Evolutionary conservation across 2,797 vertebrate genomes (phyloP).

Genomic region (Pseudomugil gertrudae): DNA sequence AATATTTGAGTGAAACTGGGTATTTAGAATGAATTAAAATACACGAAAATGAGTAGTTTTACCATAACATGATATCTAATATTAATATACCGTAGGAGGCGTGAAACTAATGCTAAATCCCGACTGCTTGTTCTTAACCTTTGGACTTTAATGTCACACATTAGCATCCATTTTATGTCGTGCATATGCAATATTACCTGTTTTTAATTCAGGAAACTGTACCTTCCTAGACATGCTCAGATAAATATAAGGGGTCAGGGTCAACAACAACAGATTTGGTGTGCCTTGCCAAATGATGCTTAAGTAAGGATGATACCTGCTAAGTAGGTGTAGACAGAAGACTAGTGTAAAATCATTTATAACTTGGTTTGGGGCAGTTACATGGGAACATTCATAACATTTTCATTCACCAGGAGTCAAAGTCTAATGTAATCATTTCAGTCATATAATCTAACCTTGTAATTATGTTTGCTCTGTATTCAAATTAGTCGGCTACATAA

Average conservation of each 20-base stretch:
- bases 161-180: neutral
- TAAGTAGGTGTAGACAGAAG: neutral
- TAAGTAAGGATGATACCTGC: neutral
- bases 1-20: neutral
- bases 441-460: conserved; percentile 15
- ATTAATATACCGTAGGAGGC: neutral
- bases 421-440: neutral
- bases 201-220: neutral
- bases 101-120: neutral
- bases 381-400: neutral
- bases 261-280: neutral
- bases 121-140: neutral
- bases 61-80: neutral
- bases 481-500: neutral
- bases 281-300: neutral
- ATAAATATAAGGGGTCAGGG: neutral
- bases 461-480: conserved; percentile 20
- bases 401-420: conserved; percentile 18
- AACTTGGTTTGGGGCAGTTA: neutral
- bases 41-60: neutral
- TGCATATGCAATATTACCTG: neutral
- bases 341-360: neutral
- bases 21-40: neutral
- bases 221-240: neutral
- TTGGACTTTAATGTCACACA: neutral